These are phyloP conservation scores for Bettongia penicillata DNA, from an alignment of 2,113 vertebrate genomes.

Conservation along the genomic window DNA sequence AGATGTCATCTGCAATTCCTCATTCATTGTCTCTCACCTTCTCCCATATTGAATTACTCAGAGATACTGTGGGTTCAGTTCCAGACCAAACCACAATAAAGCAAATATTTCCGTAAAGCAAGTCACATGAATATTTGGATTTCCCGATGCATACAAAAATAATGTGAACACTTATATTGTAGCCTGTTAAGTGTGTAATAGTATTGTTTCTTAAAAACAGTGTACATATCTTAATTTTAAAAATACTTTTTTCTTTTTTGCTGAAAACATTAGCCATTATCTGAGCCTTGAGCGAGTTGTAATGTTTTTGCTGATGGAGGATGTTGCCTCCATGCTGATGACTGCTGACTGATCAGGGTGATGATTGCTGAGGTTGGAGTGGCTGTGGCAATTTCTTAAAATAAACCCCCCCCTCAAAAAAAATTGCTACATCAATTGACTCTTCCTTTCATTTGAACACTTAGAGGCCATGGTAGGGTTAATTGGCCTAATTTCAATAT, in stretches of 20 bases:
- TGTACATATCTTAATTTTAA: background rate
- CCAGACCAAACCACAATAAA: background rate
- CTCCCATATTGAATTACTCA: background rate
- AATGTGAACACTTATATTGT: too few relatives aligned
- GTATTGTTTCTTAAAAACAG: background rate
- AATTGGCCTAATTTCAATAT: background rate
- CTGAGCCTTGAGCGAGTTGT: accelerated
- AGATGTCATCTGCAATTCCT: background rate
- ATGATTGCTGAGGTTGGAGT: too few relatives aligned
- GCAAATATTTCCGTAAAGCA: too few relatives aligned
- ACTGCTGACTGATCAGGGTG: background rate
- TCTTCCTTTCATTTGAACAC: too few relatives aligned
- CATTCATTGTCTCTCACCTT: background rate
- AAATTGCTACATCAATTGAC: too few relatives aligned
- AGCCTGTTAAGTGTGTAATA: background rate
- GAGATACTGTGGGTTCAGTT: background rate
- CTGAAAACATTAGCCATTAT: background rate
- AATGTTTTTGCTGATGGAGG: background rate
- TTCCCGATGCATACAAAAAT: background rate
- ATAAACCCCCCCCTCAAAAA: too few relatives aligned
- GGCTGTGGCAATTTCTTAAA: background rate
- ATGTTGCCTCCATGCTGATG: background rate
- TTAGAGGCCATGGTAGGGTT: too few relatives aligned
- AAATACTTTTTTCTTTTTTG: background rate
- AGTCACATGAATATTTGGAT: background rate